These are phyloP conservation scores for Perizoma affinitatum DNA, from an alignment of 2,888 invertebrate genomes.

Conservation along the genomic window DNA sequence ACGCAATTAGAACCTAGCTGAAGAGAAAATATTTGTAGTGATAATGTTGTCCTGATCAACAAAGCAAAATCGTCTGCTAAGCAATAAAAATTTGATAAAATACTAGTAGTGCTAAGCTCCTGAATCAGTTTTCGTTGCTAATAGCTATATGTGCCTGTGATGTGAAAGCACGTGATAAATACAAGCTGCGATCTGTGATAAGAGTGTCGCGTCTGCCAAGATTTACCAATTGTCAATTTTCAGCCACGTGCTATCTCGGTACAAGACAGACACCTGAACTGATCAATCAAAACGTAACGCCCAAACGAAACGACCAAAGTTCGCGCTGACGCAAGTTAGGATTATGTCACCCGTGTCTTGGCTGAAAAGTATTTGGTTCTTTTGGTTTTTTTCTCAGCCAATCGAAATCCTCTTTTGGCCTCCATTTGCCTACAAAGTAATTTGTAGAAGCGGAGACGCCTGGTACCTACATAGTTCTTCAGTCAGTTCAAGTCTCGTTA, in stretches of 20 bases:
- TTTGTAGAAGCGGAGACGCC: too few species aligned
- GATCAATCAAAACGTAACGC: constrained; percentile 50
- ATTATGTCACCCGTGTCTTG: constrained; percentile 40
- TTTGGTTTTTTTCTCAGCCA: background rate
- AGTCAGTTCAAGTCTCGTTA: too few species aligned
- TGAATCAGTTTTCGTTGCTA: constrained; percentile 19
- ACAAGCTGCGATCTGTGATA: constrained; percentile 50
- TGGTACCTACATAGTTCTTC: too few species aligned
- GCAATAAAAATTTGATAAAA: constrained; percentile 20
- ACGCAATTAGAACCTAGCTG: background rate
- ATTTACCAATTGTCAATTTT: constrained; percentile 59
- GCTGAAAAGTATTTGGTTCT: constrained; percentile 9
- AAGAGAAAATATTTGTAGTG: background rate
- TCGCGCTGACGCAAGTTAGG: constrained; percentile 42
- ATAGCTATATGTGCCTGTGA: constrained; percentile 24
- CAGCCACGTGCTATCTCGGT: constrained; percentile 50
- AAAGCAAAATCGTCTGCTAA: constrained; percentile 9
- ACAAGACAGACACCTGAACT: constrained; percentile 53
- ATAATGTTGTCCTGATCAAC: background rate
- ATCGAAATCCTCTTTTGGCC: too few species aligned
- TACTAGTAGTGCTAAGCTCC: constrained; percentile 22
- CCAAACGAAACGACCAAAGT: constrained; percentile 18
- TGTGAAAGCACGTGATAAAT: constrained; percentile 39
- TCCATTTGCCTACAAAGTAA: too few species aligned
- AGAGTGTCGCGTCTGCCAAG: constrained; percentile 54